Conservation (phyloP, 2,888 invertebrate genomes). For the Lasiommata megera region DNA sequence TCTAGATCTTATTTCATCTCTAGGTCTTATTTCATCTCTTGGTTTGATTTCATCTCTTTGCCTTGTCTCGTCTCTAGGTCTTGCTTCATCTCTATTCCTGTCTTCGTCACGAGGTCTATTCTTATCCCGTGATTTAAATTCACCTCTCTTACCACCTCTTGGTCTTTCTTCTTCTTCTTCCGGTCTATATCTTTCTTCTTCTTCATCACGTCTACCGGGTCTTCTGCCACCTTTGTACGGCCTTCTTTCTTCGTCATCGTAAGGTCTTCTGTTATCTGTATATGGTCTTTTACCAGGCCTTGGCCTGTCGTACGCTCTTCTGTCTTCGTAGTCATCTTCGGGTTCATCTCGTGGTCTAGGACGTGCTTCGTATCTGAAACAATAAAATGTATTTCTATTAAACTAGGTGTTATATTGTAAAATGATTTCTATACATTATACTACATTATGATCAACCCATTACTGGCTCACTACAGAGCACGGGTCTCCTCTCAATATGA, state of each 20-base stretch:
- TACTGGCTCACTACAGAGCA: no score
- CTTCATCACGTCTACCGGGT: slow-evolving; percentile 50
- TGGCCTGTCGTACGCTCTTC: slow-evolving; percentile 61
- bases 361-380: slow-evolving; percentile 70
- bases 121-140: slow-evolving; percentile 41
- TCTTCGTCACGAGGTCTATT: slow-evolving; percentile 34
- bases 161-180: slow-evolving; percentile 40
- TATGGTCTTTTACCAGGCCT: slow-evolving; percentile 57
- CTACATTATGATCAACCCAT: no score
- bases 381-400: no score
- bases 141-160: slow-evolving; percentile 38
- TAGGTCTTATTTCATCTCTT: slow-evolving; percentile 45
- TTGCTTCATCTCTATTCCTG: slow-evolving; percentile 39
- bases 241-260: slow-evolving; percentile 61
- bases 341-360: slow-evolving; percentile 68
- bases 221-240: slow-evolving; percentile 49
- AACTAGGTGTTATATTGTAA: no score
- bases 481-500: no score
- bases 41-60: slow-evolving; percentile 35
- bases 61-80: slow-evolving; percentile 41
- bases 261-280: slow-evolving; percentile 49
- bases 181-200: slow-evolving; percentile 37
- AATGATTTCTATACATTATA: no score
- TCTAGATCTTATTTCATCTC: slow-evolving; percentile 48
- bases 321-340: slow-evolving; percentile 62